Conservation (phyloP, 2,888 invertebrate species). For the Caenorhabditis wallacei region DNA sequence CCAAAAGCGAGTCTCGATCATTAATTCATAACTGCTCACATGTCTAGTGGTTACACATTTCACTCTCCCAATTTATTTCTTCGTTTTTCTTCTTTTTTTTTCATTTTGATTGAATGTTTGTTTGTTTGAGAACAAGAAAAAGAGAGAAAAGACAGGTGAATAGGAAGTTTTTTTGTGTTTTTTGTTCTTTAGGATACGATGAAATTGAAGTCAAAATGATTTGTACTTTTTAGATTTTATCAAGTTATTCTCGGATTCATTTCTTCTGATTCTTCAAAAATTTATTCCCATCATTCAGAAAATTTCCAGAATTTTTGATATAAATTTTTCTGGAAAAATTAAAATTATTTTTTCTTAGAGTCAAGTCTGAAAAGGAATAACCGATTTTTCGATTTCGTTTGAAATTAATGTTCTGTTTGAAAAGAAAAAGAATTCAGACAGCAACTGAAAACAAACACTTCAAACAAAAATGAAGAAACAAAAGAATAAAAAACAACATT, state of each 20-base stretch:
- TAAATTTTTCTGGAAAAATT: neutral
- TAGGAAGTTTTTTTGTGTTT: constrained; percentile 7
- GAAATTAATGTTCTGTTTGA: neutral
- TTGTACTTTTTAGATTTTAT: constrained; percentile 10
- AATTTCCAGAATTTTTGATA: neutral
- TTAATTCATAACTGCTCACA: constrained; percentile 67
- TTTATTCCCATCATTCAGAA: neutral
- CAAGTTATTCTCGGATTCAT: constrained; percentile 17
- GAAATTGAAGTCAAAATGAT: neutral
- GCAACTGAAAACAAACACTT: constrained; percentile 2
- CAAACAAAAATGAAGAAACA: neutral
- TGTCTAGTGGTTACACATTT: constrained; percentile 53
- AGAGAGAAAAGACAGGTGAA: neutral
- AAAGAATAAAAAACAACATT: constrained; percentile 12
- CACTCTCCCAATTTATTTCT: constrained; percentile 17
- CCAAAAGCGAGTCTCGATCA: constrained; percentile 52
- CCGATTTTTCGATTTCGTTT: too few species aligned
- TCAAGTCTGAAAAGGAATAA: neutral
- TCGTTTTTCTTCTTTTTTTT: constrained; percentile 17
- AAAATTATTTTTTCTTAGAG: too few species aligned
- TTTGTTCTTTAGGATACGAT: neutral
- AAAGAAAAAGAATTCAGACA: neutral
- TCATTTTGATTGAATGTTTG: constrained; percentile 39
- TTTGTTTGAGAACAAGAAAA: constrained; percentile 7
- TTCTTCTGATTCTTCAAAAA: constrained; percentile 6